Evolutionary conservation across 2,888 invertebrate species (phyloP).

Genomic region (Luperina nickerlii): DNA sequence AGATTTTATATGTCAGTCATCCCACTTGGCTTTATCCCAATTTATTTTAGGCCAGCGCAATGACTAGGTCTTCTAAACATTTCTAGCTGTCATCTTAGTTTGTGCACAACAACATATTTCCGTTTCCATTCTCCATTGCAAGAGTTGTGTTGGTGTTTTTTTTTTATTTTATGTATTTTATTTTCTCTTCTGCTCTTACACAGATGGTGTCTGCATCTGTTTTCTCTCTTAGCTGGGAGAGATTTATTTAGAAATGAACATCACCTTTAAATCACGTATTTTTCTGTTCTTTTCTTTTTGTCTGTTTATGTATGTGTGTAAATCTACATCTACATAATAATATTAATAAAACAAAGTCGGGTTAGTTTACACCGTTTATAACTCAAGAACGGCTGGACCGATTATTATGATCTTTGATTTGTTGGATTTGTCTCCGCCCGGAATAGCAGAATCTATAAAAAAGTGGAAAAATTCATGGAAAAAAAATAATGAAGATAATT

Average conservation of each 20-base stretch:
- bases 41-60: background rate
- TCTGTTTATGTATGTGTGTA: background rate
- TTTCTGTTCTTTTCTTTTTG: background rate
- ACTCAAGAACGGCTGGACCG: no score
- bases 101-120: background rate
- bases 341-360: no score
- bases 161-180: background rate
- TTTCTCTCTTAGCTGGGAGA: background rate
- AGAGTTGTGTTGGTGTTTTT: background rate
- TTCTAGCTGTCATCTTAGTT: background rate
- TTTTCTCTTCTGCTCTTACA: background rate
- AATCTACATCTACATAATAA: background rate
- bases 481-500: no score
- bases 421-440: no score
- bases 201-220: background rate
- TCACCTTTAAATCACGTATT: background rate
- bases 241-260: background rate
- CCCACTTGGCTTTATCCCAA: background rate
- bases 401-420: no score
- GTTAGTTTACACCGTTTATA: no score
- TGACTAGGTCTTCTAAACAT: background rate
- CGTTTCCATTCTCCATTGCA: background rate
- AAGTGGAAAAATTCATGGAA: no score
- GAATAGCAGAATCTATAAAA: no score
- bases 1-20: background rate